phyloP scores from a whole-genome alignment of 2,113 vertebrate species.

The Heterotis niloticus region DNA sequence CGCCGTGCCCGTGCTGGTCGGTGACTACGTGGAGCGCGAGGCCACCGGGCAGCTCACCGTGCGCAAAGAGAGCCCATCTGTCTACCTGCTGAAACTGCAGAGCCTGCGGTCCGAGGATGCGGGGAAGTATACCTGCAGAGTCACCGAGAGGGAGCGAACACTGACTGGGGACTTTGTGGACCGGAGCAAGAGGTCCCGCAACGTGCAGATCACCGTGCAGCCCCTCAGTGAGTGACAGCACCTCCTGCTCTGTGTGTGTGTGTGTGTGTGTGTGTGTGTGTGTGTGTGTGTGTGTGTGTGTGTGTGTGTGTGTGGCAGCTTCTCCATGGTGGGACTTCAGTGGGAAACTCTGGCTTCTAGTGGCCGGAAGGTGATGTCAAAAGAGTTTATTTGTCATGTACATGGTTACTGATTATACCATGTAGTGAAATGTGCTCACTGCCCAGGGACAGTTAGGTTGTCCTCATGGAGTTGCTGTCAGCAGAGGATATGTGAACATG shows the following conservation, averaged over 20 bases:
- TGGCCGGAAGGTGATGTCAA: too few relatives aligned
- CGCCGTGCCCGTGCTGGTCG: slow-evolving; percentile 83
- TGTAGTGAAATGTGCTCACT: too few relatives aligned
- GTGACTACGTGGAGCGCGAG: slow-evolving; percentile 80
- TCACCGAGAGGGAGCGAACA: slow-evolving; percentile 86
- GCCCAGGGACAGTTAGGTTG: too few relatives aligned
- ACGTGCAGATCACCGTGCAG: slow-evolving; percentile 85
- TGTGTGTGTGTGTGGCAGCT: too few relatives aligned
- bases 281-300: too few relatives aligned
- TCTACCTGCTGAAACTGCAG: slow-evolving; percentile 89
- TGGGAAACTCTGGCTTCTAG: too few relatives aligned
- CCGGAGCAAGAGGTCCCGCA: slow-evolving; percentile 92
- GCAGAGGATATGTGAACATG: slow-evolving; percentile 68
- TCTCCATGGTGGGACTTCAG: too few relatives aligned
- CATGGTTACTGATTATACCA: too few relatives aligned
- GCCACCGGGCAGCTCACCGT: slow-evolving; percentile 82
- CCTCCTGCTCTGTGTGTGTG: slow-evolving; percentile 5
- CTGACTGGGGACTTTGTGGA: slow-evolving; percentile 90
- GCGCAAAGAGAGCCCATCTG: slow-evolving; percentile 75
- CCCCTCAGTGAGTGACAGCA: slow-evolving; percentile 82
- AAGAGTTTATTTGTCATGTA: too few relatives aligned
- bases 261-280: slow-evolving; percentile 9
- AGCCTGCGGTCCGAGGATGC: slow-evolving; percentile 80
- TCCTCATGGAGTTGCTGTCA: neutral
- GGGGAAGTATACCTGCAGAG: slow-evolving; percentile 92